A percentile compares a stretch with the other conserved stretches of the same genome.
Evolutionary conservation across 2,888 invertebrate species (phyloP).

Genomic region (Piscicola geometra): DNA sequence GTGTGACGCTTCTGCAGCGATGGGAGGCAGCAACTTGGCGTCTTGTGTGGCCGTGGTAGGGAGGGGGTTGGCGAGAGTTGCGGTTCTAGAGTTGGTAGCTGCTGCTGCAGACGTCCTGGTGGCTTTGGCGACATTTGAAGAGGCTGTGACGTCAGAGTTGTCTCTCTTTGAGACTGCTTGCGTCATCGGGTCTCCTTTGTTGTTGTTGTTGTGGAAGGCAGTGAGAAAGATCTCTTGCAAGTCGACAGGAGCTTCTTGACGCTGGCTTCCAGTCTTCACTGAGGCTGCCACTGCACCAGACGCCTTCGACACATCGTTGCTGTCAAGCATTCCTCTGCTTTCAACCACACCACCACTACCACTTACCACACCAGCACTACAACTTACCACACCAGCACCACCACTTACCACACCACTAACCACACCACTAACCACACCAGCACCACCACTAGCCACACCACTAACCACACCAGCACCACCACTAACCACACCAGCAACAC

Average conservation of each 20-base stretch:
- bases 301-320: too few relatives aligned
- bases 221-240: too few relatives aligned
- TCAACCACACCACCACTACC: conserved; percentile 26
- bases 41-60: too few relatives aligned
- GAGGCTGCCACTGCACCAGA: too few relatives aligned
- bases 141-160: neutral
- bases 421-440: conserved; percentile 22
- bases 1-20: too few relatives aligned
- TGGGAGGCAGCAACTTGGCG: too few relatives aligned
- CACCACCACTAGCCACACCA: conserved; percentile 1
- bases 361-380: conserved; percentile 27
- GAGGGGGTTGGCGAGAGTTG: neutral
- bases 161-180: neutral
- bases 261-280: too few relatives aligned
- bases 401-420: conserved; percentile 18
- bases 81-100: neutral
- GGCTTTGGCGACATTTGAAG: too few relatives aligned
- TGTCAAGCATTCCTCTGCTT: too few relatives aligned
- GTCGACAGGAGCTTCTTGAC: too few relatives aligned
- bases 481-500: neutral
- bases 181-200: neutral
- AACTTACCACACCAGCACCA: conserved; percentile 31
- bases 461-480: conserved; percentile 14
- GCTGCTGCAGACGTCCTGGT: too few relatives aligned
- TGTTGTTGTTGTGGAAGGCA: neutral